Evolutionary conservation across 2,113 vertebrate genomes (phyloP), one percentile per base, ranked within the genome.

Genomic region (Pelodiscus sinensis): DNA sequence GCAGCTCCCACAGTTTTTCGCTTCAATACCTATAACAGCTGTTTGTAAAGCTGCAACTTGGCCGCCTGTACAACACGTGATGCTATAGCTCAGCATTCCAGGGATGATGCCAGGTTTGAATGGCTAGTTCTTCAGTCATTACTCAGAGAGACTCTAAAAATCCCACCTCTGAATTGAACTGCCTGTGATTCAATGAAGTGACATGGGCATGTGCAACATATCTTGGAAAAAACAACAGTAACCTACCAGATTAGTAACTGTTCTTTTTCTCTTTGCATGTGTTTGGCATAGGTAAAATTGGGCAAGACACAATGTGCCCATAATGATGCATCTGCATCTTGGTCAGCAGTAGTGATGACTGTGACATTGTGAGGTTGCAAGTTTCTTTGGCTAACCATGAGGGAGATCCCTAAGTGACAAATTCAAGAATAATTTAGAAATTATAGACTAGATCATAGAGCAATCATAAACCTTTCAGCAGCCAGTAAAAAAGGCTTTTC

Each of bases 391-490:
- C 92, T 93, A 79, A 82, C 84, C n/a, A 18, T 54, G 79, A 79
- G 56, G 62, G 38, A 87, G 62, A 54, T 54, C 96, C 88, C 2
- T 13, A 85, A 95, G 93, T 90, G 52, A 96, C 91, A 95, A 90
- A 52, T 86, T 96, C 89, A 96, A 92, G 89, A 97, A 97, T 75
- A 93, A 95, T 95, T 97, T 96, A 90, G 94, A 97, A 96, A 97
- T 97, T 96, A 97, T 56, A 97, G 97, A 94, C 77, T 93, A 97
- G 96, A 97, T 96, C 94, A 94, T 88, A 97, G 93, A 96, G 62
- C 87, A 95, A 51, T 91, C 94, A 97, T 98, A 98, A 98, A 98
- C 82, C 96, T 98, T 97, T 98, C 97, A 97, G 95, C 96, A 97
- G 97, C 94, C 96, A 97, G 97, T 98, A 98, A 97, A 98, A 89